phyloP scores from a whole-genome alignment of 2,113 vertebrate genomes.

The Marmota flaviventris region DNA sequence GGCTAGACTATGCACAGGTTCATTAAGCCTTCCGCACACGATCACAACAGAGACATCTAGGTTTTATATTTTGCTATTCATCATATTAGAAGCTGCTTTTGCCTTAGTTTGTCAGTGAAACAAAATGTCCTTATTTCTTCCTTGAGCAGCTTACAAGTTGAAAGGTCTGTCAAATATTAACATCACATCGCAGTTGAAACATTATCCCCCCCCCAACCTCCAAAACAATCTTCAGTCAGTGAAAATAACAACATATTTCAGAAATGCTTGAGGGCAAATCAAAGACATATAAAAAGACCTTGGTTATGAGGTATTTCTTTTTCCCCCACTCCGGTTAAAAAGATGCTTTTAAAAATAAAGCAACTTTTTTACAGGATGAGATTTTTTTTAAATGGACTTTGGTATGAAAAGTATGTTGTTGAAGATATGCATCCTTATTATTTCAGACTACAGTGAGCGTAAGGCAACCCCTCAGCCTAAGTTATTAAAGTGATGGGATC shows the following conservation, averaged over 20 bases:
- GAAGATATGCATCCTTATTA: neutral
- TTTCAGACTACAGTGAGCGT: neutral
- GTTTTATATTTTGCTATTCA: neutral
- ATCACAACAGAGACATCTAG: neutral
- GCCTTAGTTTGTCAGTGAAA: constrained; percentile 49
- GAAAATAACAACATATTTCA: constrained; percentile 71
- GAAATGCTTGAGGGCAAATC: constrained; percentile 75
- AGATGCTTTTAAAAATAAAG: constrained; percentile 74
- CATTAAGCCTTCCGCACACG: neutral
- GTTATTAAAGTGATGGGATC: constrained; percentile 61
- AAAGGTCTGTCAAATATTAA: constrained; percentile 75
- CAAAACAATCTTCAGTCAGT: constrained; percentile 66
- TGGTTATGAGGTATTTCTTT: neutral
- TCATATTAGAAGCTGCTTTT: neutral
- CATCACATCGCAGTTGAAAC: constrained; percentile 20
- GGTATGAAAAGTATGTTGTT: constrained; percentile 32
- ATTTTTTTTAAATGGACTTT: constrained; percentile 32
- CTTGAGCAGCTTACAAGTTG: constrained; percentile 24
- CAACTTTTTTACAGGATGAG: constrained; percentile 16
- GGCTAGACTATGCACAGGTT: neutral
- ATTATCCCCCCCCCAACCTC: constrained; percentile 54
- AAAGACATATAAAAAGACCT: constrained; percentile 76
- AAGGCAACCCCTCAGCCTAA: neutral
- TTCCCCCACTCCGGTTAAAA: neutral
- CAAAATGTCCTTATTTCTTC: constrained; percentile 53